Base-by-base conservation (phyloP, 2,888 invertebrate genomes). In the Ptychoptera albimana region DNA sequence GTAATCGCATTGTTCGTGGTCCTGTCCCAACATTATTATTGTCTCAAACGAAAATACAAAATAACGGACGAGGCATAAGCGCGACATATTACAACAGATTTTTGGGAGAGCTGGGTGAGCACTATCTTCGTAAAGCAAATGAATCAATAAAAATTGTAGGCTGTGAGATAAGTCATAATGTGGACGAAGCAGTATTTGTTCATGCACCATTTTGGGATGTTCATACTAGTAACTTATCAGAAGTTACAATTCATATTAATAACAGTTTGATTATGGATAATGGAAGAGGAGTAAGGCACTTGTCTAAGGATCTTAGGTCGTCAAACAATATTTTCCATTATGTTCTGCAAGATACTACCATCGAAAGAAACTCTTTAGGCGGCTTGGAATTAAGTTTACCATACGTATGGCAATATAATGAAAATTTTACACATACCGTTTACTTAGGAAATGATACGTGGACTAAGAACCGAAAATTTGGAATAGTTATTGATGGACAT, bases 291-390 rank as follows among this genome's bases (percentile, higher is more conserved):
- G 79, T 96, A 49, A 74, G 77, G 45, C 94, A 96, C 54, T 83
- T 87, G 54, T 89, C 92, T 37, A 78, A 91, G 56, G 93, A 98
- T 63, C 76, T 97, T 53, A 77, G 93, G 52, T 85, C 91, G 49
- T 93, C 96, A 0, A 97, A 97, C 57, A 98, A 98, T 67, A 72
- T 98, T 1, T 98, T 93, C 70, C 92, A 96, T 60, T 98, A 97
- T 74, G 73, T 86, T 23, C 63, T 96, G 40, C 83, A 85, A 60
- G 85, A 89, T 55, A 85, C 85, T 47, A 78, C 82, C 0, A 76
- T 98, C 49, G 86, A 87, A 58, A 74, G 85, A 50, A 97, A 96
- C 57, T 71, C 72, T 47, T 75, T 75, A 23, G 89, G 91, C 10
- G 97, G 97, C 1, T 80, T 98, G 51, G 80, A 87, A 55, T 73